Evolutionary conservation across 1,140 invertebrate species (phyloP).

Genomic region (Meloidogyne exigua): DNA sequence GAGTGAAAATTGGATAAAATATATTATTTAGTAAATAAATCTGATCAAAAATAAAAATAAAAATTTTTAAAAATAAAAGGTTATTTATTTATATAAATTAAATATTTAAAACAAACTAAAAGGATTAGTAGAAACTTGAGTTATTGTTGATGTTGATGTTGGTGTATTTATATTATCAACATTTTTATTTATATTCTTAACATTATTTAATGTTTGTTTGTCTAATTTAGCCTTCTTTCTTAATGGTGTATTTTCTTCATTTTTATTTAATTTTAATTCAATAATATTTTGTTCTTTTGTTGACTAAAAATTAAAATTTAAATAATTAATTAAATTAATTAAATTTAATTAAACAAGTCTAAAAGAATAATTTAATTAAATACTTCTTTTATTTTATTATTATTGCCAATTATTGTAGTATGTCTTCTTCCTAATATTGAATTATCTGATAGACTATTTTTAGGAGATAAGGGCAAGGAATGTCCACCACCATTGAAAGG

Average conservation of each 20-base stretch:
- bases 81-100: not conserved
- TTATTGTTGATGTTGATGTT: not conserved
- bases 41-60: not conserved
- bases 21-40: not conserved
- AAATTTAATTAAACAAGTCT: not conserved
- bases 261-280: not conserved
- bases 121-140: not conserved
- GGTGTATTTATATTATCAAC: not conserved
- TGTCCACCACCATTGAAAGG: not conserved
- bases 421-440: not conserved
- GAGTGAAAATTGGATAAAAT: not conserved
- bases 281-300: not conserved
- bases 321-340: not conserved
- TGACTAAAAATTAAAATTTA: not conserved
- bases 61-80: not conserved
- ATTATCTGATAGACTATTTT: not conserved
- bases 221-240: not conserved
- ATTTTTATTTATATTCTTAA: not conserved
- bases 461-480: not conserved
- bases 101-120: not conserved
- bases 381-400: not conserved
- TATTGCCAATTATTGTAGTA: not conserved
- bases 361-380: not conserved
- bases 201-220: not conserved
- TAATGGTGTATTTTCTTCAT: not conserved